phyloP scores from a whole-genome alignment of 2,113 vertebrate genomes.

The Aleadryas rufinucha region DNA sequence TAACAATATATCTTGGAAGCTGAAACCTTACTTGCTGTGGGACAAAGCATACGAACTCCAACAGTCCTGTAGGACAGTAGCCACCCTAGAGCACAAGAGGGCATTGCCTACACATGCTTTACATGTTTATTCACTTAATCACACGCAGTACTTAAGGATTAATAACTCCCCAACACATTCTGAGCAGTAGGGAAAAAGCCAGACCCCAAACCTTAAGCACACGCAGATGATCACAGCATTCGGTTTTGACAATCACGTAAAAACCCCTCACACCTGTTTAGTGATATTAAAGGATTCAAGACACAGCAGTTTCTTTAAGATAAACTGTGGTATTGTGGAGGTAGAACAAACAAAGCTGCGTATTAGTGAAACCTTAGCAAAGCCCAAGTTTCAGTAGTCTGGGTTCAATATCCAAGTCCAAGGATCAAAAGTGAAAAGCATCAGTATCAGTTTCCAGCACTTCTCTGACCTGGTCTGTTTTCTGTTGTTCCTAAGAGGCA shows the following conservation, averaged over 20 bases:
- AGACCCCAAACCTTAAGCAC: constrained; percentile 47
- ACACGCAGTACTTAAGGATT: constrained; percentile 4
- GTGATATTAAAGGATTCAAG: background rate
- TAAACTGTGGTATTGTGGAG: background rate
- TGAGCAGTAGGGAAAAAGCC: constrained; percentile 18
- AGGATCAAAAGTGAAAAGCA: constrained; percentile 33
- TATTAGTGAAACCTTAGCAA: background rate
- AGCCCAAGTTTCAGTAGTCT: background rate
- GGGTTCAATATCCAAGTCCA: background rate
- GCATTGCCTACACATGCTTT: constrained; percentile 52
- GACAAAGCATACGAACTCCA: constrained; percentile 41
- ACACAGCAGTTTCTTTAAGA: background rate
- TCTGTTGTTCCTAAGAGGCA: constrained; percentile 49
- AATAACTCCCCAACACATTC: background rate
- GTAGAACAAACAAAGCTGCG: background rate
- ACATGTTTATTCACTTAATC: constrained; percentile 52
- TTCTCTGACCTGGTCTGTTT: constrained; percentile 59
- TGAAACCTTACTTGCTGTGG: constrained; percentile 56
- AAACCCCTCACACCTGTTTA: background rate
- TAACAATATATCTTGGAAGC: constrained; percentile 55
- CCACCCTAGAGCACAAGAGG: constrained; percentile 69
- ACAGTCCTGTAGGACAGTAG: constrained; percentile 53
- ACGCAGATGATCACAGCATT: constrained; percentile 10
- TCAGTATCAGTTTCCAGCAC: constrained; percentile 48
- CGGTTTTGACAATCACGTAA: background rate